Conservation (phyloP, 2,113 vertebrate species). For the Bubo blakistoni region DNA sequence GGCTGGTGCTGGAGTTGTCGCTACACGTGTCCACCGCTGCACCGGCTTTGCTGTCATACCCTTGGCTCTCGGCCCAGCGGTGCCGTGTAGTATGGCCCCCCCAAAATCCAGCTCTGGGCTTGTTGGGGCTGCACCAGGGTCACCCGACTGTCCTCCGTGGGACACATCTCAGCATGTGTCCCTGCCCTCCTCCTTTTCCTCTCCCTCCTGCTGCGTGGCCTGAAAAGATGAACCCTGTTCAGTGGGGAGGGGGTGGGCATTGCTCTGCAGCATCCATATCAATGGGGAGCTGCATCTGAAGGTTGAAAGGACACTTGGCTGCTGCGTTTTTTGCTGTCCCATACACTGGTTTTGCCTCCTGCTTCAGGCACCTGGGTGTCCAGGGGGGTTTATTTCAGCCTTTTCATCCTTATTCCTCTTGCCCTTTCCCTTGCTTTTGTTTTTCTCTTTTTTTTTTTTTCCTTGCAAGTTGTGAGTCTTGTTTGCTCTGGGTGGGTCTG, state of each 20-base stretch:
- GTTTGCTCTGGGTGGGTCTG: background rate
- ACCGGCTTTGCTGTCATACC: background rate
- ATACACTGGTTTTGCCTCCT: background rate
- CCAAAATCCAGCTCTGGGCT: background rate
- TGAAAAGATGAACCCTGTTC: background rate
- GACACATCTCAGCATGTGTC: rapidly evolving
- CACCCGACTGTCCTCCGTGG: background rate
- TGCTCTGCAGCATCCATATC: background rate
- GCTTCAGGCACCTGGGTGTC: background rate
- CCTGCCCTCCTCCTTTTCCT: background rate
- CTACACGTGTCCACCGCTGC: rapidly evolving
- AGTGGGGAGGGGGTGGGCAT: background rate
- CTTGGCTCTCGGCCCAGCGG: background rate
- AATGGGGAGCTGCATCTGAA: background rate
- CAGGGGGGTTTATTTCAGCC: background rate
- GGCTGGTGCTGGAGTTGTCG: background rate
- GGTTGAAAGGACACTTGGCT: background rate
- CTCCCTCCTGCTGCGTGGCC: background rate
- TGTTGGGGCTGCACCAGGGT: background rate
- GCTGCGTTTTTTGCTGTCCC: background rate
- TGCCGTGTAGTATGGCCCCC: rapidly evolving
- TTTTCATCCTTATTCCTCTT: background rate
- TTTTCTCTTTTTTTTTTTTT: background rate
- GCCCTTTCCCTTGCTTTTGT: background rate
- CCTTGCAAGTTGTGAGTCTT: background rate